These are phyloP conservation scores for Leptinotarsa juncta DNA, from an alignment of 2,888 invertebrate species.

Conservation along the genomic window DNA sequence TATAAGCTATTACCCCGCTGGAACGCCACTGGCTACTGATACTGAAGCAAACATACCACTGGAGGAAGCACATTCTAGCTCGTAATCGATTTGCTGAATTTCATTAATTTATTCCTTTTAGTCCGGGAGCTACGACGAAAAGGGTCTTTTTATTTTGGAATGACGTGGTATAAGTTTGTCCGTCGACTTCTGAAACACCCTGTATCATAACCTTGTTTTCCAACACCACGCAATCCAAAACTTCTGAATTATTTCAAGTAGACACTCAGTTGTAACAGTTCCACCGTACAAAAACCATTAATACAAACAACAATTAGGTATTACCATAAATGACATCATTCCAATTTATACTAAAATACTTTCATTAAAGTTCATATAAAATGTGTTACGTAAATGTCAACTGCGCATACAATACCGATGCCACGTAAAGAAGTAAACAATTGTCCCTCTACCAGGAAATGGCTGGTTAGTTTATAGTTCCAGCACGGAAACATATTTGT, in stretches of 20 bases:
- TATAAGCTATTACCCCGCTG: too few relatives aligned
- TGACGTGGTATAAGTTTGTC: too few relatives aligned
- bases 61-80: too few relatives aligned
- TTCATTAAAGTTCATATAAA: slow-evolving; percentile 23
- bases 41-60: too few relatives aligned
- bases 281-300: slow-evolving; percentile 10
- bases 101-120: too few relatives aligned
- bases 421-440: background rate
- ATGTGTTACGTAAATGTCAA: slow-evolving; percentile 25
- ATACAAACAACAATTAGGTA: slow-evolving; percentile 15
- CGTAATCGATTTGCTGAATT: too few relatives aligned
- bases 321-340: slow-evolving; percentile 27
- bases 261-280: background rate
- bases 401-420: background rate
- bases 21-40: too few relatives aligned
- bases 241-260: background rate
- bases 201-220: background rate
- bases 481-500: background rate
- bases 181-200: too few relatives aligned
- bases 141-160: too few relatives aligned
- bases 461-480: background rate
- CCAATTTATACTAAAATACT: slow-evolving; percentile 10
- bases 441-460: slow-evolving; percentile 3
- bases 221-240: background rate
- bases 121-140: too few relatives aligned